These are phyloP conservation scores for Scaeva pyrastri DNA, from an alignment of 2,888 invertebrate species.

Conservation along the genomic window DNA sequence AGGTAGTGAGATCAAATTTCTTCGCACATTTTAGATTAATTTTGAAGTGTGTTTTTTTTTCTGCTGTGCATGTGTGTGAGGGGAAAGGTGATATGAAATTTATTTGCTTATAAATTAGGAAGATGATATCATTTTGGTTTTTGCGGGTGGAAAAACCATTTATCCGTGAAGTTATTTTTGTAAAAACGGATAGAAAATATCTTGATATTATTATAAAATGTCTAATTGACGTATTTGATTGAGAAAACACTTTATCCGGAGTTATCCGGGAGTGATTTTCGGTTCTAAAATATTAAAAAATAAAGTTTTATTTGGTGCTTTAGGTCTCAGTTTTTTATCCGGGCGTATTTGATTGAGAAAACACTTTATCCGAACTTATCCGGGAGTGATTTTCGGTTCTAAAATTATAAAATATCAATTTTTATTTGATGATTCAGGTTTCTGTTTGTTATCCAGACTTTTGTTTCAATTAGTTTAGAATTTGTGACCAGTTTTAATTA, in stretches of 20 bases:
- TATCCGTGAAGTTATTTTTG: background rate
- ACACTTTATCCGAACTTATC: too few species aligned
- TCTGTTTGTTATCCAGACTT: too few species aligned
- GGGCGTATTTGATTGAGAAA: background rate
- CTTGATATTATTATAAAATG: background rate
- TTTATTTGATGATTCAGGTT: too few species aligned
- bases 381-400: too few species aligned
- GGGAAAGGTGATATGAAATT: background rate
- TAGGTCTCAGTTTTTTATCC: too few species aligned
- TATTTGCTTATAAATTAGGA: background rate
- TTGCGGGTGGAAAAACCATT: background rate
- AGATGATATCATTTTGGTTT: background rate
- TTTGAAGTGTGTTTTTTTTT: background rate
- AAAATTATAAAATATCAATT: too few species aligned
- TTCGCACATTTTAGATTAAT: constrained; percentile 29
- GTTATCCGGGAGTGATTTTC: too few species aligned
- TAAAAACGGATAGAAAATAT: fast-evolving
- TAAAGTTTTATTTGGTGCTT: too few species aligned
- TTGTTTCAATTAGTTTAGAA: too few species aligned
- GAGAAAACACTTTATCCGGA: background rate
- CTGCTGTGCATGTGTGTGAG: background rate
- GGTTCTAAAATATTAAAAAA: too few species aligned
- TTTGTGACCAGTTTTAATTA: too few species aligned
- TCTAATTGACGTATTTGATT: background rate
- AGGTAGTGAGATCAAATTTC: constrained; percentile 56